These are phyloP conservation scores for Nomada flava DNA, from an alignment of 2,888 invertebrate species.

Conservation along the genomic window DNA sequence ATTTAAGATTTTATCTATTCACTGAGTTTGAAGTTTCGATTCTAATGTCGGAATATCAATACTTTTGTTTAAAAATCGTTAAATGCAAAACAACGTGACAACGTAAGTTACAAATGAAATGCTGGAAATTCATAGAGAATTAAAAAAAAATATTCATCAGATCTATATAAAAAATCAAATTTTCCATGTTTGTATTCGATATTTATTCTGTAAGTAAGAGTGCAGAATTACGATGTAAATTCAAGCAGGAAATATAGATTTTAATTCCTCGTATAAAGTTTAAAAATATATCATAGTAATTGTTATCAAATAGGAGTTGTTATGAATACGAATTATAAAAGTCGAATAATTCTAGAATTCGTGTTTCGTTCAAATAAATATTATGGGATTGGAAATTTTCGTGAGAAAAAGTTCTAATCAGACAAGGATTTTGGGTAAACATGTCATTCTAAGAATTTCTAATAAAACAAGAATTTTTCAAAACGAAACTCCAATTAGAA, in stretches of 20 bases:
- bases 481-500: not conserved
- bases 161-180: slow-evolving; percentile 28
- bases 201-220: slow-evolving; percentile 15
- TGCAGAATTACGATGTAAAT: slow-evolving; percentile 22
- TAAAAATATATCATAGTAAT: slow-evolving; percentile 7
- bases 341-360: slow-evolving; percentile 7
- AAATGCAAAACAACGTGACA: slow-evolving; percentile 20
- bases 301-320: slow-evolving; percentile 16
- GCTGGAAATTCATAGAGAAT: not conserved
- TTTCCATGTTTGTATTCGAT: not conserved
- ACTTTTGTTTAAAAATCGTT: not conserved
- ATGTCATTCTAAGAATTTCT: not conserved
- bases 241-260: slow-evolving; percentile 7
- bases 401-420: slow-evolving; percentile 20
- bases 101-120: not conserved
- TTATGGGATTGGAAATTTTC: slow-evolving; percentile 16
- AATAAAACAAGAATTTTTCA: slow-evolving; percentile 8
- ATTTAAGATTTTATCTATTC: slow-evolving; percentile 1
- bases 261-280: slow-evolving; percentile 2
- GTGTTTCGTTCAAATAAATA: slow-evolving; percentile 15
- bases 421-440: slow-evolving; percentile 2
- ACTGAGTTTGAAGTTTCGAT: slow-evolving; percentile 27
- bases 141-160: slow-evolving; percentile 26
- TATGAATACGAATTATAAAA: slow-evolving; percentile 6
- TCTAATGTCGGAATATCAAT: slow-evolving; percentile 13